These are phyloP conservation scores for Ctenodactylus gundi DNA, from an alignment of 2,113 vertebrate species.

Conservation along the genomic window DNA sequence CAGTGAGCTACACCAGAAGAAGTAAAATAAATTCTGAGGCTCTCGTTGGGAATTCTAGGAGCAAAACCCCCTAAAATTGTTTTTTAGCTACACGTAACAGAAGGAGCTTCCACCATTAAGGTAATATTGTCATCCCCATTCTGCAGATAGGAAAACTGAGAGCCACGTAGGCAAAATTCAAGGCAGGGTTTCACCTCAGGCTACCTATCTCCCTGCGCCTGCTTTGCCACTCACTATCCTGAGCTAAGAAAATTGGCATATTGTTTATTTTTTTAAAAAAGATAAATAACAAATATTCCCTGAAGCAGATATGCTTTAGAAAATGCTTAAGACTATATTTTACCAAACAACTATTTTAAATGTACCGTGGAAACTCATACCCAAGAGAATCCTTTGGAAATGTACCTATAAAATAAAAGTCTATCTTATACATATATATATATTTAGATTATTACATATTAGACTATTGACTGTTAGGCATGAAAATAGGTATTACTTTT, in stretches of 20 bases:
- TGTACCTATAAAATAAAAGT: not conserved
- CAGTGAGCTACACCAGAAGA: not conserved
- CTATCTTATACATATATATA: not conserved
- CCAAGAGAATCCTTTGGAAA: not conserved
- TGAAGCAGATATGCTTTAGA: not conserved
- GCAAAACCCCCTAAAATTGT: not conserved
- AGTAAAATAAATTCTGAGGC: not conserved
- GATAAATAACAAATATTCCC: not conserved
- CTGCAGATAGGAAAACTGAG: not conserved
- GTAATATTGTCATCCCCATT: not conserved
- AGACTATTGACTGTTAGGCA: conserved; percentile 19
- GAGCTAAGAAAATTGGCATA: not conserved
- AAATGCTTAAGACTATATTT: not conserved
- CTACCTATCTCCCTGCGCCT: too few species aligned
- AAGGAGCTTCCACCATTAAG: not conserved
- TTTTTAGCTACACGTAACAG: not conserved
- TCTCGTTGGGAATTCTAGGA: not conserved
- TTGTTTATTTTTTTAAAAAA: not conserved
- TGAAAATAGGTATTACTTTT: not conserved
- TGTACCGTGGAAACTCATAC: not conserved
- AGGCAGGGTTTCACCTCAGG: not conserved
- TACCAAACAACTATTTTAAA: conserved; percentile 9
- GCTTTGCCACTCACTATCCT: not conserved
- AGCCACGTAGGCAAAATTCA: not conserved
- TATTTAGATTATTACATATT: conserved; percentile 18